Base-by-base conservation (phyloP, 2,888 invertebrate genomes). In the Apamea sordens region DNA sequence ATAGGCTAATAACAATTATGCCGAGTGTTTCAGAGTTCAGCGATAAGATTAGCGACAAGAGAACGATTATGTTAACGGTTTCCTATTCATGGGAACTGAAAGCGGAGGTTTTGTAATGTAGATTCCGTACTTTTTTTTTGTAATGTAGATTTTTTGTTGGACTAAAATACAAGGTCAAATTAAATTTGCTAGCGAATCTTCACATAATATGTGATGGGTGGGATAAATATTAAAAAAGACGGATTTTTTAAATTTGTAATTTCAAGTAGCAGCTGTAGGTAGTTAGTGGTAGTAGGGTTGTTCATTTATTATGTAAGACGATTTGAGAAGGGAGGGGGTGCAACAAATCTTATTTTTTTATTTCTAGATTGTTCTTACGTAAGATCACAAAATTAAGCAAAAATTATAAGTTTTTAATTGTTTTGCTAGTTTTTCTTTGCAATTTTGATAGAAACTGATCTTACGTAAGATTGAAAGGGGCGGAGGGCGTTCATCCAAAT, bases 41-140 rank as follows among this genome's bases (percentile, higher is more conserved):
- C 72, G 80, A 88, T 86, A 75, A 88, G 81, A 88, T 88, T 86
- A 87, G 84, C 77, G 74, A 79, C 80, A 79, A 80, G 87, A 81
- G 82, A 80, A 73, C 76, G 74, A 72, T 87, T 78, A 74, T 73
- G 70, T 81, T 84, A 84, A 80, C 76, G 79, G 53, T 69, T 64
- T 70, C 50, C 72, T 69, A 77, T 83, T 77, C 73, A 56, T 32
- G 61, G 70, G 74, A 72, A 86, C 86, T 84, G 73, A 80, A 77
- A 72, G 76, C 15, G n/a, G 56, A 24, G 3, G 21, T 65, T 47
- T 83, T 82, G 76, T 85, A 67, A 79, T 73, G 53, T 44, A 72
- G 74, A 59, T 83, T 79, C 50, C 36, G 64, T 64, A 64, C 10
- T 2, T 64, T 59, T 63, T 69, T 53, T 44, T n/a, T n/a, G n/a